Evolutionary conservation across 1,140 invertebrate genomes (phyloP).

Genomic region (Metaphire vulgaris): DNA sequence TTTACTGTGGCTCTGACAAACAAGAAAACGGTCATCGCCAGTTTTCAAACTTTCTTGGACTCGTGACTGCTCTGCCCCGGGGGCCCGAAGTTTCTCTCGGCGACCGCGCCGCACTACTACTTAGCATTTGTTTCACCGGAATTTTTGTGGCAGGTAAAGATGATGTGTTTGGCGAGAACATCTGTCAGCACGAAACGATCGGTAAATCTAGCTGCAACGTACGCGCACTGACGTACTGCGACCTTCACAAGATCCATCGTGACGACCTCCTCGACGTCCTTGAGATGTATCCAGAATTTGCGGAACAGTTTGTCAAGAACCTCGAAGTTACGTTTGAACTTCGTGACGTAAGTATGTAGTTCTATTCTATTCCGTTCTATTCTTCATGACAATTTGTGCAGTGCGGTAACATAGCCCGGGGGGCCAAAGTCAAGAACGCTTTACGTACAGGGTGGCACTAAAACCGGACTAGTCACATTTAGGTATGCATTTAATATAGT

Average conservation of each 20-base stretch:
- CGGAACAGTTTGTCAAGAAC: constrained; percentile 44
- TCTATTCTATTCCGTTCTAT: too few species aligned
- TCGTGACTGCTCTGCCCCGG: too few species aligned
- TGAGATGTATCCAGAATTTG: constrained; percentile 52
- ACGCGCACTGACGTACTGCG: constrained; percentile 56
- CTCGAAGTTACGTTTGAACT: constrained; percentile 52
- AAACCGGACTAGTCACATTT: too few species aligned
- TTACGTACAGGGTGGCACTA: neutral
- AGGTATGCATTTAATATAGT: too few species aligned
- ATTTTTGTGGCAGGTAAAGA: constrained; percentile 31
- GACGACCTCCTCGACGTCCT: constrained; percentile 48
- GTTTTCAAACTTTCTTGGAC: too few species aligned
- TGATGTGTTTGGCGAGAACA: constrained; percentile 97
- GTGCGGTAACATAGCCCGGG: neutral
- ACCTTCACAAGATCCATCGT: constrained; percentile 52
- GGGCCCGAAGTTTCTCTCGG: too few species aligned
- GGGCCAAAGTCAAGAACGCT: too few species aligned
- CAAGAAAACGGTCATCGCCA: too few species aligned
- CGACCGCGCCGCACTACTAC: too few species aligned
- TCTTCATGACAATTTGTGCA: too few species aligned
- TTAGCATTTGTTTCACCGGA: too few species aligned
- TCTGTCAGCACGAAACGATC: constrained; percentile 81
- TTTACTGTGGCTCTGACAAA: too few species aligned
- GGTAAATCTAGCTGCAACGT: constrained; percentile 96
- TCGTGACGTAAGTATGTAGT: constrained; percentile 50